phyloP scores from a whole-genome alignment of 1,140 invertebrate genomes.

The Zaprionus capensis region DNA sequence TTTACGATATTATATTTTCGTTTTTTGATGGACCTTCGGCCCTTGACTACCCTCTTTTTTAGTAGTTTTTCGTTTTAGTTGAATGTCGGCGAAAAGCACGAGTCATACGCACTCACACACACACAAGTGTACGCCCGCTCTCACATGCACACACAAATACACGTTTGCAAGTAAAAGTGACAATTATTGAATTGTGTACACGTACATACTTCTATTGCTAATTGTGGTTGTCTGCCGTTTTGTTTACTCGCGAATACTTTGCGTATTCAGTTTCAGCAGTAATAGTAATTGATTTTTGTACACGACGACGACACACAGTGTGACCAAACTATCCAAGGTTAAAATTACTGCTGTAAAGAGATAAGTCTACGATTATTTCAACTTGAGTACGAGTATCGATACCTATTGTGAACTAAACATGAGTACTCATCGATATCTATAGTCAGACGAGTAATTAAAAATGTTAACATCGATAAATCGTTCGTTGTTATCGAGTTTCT shows the following conservation, averaged over 20 bases:
- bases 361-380: neutral
- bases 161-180: neutral
- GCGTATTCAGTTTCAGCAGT: conserved; percentile 49
- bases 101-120: conserved; percentile 61
- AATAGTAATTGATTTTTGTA: conserved; percentile 60
- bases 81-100: conserved; percentile 75
- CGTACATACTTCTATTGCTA: conserved; percentile 43
- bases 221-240: conserved; percentile 39
- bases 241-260: conserved; percentile 52
- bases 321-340: conserved; percentile 22
- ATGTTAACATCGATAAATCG: neutral
- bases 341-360: conserved; percentile 5
- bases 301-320: conserved; percentile 42
- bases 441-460: neutral
- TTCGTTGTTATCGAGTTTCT: conserved; percentile 16
- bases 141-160: conserved; percentile 22
- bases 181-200: conserved; percentile 27
- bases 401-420: neutral
- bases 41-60: conserved; percentile 32
- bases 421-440: conserved; percentile 13
- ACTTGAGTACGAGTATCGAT: neutral
- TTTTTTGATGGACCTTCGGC: conserved; percentile 18
- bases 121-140: conserved; percentile 35
- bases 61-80: conserved; percentile 47
- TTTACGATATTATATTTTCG: conserved; percentile 13